Evolutionary conservation across 2,888 invertebrate genomes (phyloP).

Genomic region (Linnaemya tessellans): DNA sequence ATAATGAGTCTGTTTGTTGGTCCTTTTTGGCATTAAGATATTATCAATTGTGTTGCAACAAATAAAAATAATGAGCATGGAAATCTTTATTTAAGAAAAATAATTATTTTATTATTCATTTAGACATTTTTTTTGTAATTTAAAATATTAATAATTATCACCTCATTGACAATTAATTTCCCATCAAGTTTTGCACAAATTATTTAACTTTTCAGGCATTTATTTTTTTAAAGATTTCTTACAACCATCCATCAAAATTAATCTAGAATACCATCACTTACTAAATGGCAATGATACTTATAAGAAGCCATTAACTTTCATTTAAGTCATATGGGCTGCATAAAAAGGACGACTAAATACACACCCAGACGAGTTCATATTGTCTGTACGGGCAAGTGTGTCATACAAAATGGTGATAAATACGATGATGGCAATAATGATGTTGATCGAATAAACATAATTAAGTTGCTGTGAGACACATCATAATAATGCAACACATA

Average conservation of each 20-base stretch:
- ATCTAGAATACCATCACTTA: background rate
- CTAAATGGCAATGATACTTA: background rate
- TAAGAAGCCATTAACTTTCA: slow-evolving; percentile 2
- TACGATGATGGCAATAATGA: slow-evolving; percentile 23
- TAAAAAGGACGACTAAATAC: background rate
- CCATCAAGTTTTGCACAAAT: too few species aligned
- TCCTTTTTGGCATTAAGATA: slow-evolving; percentile 2
- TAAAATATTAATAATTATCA: too few species aligned
- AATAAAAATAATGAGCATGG: background rate
- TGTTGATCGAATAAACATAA: slow-evolving; percentile 50
- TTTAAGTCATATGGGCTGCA: background rate
- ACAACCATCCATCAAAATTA: background rate
- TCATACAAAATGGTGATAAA: slow-evolving; percentile 5
- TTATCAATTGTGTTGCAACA: background rate
- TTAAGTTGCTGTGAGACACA: slow-evolving; percentile 27
- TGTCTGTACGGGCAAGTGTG: background rate
- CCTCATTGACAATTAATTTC: too few species aligned
- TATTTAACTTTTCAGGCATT: background rate
- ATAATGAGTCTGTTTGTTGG: background rate
- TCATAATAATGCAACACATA: background rate
- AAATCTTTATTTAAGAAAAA: background rate
- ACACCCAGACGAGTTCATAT: background rate
- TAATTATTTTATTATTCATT: too few species aligned
- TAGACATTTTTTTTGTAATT: too few species aligned
- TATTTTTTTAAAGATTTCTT: background rate